Percentiles rank a stretch among this genome's conserved stretches.
Conservation (phyloP, 2,888 invertebrate species). For the Syrista parreyssii region DNA sequence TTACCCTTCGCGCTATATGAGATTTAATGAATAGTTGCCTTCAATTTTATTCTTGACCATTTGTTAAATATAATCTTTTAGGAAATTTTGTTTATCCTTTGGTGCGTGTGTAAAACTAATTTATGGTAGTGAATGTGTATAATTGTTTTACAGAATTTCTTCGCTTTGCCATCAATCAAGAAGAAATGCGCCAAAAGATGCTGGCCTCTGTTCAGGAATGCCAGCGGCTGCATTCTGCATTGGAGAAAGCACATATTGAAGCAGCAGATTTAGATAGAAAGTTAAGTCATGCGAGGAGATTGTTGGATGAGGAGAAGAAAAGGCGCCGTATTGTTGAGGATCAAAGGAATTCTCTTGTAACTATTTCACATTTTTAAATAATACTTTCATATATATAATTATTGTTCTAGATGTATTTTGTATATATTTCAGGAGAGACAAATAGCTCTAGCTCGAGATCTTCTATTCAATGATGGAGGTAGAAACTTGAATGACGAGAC, state of each 20-base stretch:
- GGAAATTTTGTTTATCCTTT: not conserved
- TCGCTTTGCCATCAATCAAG: slow-evolving; percentile 78
- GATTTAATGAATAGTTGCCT: not conserved
- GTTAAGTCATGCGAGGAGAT: slow-evolving; percentile 81
- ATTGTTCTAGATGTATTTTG: slow-evolving; percentile 9
- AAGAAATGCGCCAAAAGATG: slow-evolving; percentile 79
- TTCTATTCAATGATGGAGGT: slow-evolving; percentile 77
- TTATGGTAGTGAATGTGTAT: not conserved
- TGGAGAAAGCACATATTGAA: slow-evolving; percentile 78
- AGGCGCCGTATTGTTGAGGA: slow-evolving; percentile 76
- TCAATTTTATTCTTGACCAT: not conserved
- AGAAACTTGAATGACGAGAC: slow-evolving; percentile 83
- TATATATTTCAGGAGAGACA: slow-evolving; percentile 74
- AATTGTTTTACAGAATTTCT: slow-evolving; percentile 73
- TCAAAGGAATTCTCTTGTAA: slow-evolving; percentile 79
- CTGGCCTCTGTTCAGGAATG: slow-evolving; percentile 78
- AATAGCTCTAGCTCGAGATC: slow-evolving; percentile 78
- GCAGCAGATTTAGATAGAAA: slow-evolving; percentile 83
- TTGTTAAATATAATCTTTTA: not conserved
- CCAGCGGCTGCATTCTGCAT: slow-evolving; percentile 75
- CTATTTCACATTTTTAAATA: slow-evolving; percentile 5
- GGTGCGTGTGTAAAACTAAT: not conserved
- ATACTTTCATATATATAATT: not conserved
- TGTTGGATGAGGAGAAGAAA: slow-evolving; percentile 84
- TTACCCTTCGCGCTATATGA: too few relatives aligned